Evolutionary conservation across 2,888 invertebrate genomes (phyloP).

Genomic region (Perithous albicinctus): DNA sequence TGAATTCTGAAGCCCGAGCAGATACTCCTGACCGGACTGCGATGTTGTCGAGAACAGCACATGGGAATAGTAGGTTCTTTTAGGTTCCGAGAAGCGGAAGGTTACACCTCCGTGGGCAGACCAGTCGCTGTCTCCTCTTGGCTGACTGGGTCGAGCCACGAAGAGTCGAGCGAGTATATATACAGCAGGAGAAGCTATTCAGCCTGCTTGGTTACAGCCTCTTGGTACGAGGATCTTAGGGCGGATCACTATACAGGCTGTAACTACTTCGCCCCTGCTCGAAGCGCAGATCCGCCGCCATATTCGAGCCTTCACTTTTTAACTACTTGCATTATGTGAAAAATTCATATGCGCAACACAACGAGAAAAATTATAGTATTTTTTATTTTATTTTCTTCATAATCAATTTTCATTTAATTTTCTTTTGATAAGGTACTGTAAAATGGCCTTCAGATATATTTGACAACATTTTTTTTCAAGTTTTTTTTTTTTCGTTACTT

Average conservation of each 20-base stretch:
- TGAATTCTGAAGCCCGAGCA: background rate
- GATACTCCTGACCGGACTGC: constrained; percentile 14
- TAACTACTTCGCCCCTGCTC: constrained; percentile 16
- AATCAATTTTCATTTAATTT: too few species aligned
- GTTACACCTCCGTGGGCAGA: constrained; percentile 72
- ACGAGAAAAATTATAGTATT: background rate
- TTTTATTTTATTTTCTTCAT: too few species aligned
- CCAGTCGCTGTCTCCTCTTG: constrained; percentile 60
- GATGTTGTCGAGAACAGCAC: constrained; percentile 13
- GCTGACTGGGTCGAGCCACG: constrained; percentile 67
- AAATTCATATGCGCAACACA: background rate
- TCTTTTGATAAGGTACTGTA: too few species aligned
- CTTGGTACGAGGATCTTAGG: background rate
- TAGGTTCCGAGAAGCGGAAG: constrained; percentile 74
- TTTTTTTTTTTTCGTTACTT: too few species aligned
- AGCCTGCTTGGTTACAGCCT: constrained; percentile 7
- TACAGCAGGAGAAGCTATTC: background rate
- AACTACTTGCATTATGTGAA: background rate
- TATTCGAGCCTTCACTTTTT: background rate
- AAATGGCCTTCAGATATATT: too few species aligned
- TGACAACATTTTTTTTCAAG: too few species aligned
- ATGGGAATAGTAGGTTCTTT: constrained; percentile 17
- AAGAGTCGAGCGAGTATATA: background rate
- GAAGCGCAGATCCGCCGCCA: background rate
- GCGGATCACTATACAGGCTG: background rate